Conservation (phyloP, 2,888 invertebrate genomes). For the Eristalis tenax region DNA sequence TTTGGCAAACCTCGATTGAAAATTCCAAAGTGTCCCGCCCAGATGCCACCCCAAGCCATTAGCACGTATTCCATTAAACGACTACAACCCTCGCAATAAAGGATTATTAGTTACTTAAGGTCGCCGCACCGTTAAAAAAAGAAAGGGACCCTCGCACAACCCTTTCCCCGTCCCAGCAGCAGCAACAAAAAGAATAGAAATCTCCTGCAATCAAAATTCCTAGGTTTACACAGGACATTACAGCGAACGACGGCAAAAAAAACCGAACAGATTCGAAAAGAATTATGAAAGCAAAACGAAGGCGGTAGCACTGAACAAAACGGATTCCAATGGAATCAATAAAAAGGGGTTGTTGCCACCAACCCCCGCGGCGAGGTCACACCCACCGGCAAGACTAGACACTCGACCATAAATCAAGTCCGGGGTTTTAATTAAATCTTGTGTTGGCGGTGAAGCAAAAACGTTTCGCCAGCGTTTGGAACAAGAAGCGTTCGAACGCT, state of each 20-base stretch:
- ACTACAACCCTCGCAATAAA: constrained; percentile 53
- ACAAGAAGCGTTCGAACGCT: constrained; percentile 40
- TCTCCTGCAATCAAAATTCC: constrained; percentile 59
- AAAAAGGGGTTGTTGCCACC: constrained; percentile 50
- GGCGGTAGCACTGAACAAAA: constrained; percentile 25
- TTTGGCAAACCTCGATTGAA: neutral
- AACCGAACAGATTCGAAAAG: constrained; percentile 15
- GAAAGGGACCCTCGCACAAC: constrained; percentile 2
- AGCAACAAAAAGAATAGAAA: neutral
- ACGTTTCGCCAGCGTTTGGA: constrained; percentile 42
- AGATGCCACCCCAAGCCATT: constrained; percentile 2
- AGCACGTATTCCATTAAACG: constrained; percentile 66
- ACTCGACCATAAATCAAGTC: constrained; percentile 81
- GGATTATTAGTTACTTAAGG: constrained; percentile 67
- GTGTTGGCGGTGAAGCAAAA: constrained; percentile 80
- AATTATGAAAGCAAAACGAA: constrained; percentile 15
- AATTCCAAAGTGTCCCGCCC: constrained; percentile 41
- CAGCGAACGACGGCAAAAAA: neutral
- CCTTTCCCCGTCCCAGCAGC: constrained; percentile 11
- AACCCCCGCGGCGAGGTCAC: neutral
- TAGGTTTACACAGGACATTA: constrained; percentile 48
- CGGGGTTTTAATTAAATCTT: constrained; percentile 82
- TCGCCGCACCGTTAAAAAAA: constrained; percentile 50
- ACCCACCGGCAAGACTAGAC: constrained; percentile 59
- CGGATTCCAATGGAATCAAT: constrained; percentile 66